These are phyloP conservation scores for Falco concolor DNA, from an alignment of 2,797 vertebrate species.

Conservation along the genomic window DNA sequence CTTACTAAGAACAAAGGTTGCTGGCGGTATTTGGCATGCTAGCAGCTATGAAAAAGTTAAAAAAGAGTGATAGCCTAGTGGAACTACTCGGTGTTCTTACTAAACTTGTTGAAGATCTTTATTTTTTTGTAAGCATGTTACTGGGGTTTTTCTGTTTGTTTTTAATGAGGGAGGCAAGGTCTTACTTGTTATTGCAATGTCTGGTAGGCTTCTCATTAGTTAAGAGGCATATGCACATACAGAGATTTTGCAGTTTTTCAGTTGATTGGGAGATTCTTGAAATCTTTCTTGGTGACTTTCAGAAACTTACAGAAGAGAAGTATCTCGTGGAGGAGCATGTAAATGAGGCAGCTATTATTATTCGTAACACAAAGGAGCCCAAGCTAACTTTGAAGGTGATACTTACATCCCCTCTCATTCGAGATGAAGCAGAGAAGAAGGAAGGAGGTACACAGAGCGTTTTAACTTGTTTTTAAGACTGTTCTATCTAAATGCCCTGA, in stretches of 20 bases:
- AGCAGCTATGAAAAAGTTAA: not conserved
- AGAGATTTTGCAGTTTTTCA: not conserved
- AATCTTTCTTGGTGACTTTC: slow-evolving; percentile 72
- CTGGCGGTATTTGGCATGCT: not conserved
- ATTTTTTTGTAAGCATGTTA: not conserved
- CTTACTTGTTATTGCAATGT: not conserved
- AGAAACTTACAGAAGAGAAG: slow-evolving; percentile 96
- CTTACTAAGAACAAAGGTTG: not conserved
- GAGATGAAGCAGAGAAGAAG: slow-evolving; percentile 85
- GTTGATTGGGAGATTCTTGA: slow-evolving; percentile 43
- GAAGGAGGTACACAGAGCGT: slow-evolving; percentile 78
- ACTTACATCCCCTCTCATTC: slow-evolving; percentile 92
- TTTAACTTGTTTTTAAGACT: slow-evolving; percentile 45
- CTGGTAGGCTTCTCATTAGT: not conserved
- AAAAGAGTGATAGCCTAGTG: not conserved
- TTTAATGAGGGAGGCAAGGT: not conserved
- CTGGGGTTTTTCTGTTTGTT: not conserved
- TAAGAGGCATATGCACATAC: not conserved
- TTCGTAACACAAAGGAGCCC: slow-evolving; percentile 87
- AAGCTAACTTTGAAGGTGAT: slow-evolving; percentile 93
- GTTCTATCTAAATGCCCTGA: slow-evolving; percentile 32
- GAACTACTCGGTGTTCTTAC: not conserved
- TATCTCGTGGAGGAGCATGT: slow-evolving; percentile 87
- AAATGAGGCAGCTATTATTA: slow-evolving; percentile 90
- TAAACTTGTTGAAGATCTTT: not conserved